Percentiles rank a stretch among this genome's conserved stretches.
Evolutionary conservation across 2,888 invertebrate species (phyloP).

Genomic region (Drosophila antonietae): DNA sequence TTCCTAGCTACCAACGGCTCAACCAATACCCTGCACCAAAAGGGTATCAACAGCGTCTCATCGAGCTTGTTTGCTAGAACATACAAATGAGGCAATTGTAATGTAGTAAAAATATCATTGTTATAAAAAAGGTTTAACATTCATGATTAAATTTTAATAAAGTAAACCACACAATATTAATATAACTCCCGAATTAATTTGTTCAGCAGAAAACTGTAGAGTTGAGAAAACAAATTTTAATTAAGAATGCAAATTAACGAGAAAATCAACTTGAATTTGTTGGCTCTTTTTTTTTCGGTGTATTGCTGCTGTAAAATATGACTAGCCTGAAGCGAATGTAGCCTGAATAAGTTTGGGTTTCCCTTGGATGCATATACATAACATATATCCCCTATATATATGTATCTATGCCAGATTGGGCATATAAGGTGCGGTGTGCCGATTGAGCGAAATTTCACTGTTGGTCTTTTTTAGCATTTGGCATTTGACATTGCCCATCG

Average conservation of each 20-base stretch:
- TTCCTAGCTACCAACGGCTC: slow-evolving; percentile 53
- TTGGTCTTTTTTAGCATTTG: slow-evolving; percentile 51
- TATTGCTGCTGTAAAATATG: background rate
- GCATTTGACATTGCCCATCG: slow-evolving; percentile 77
- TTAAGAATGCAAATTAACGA: background rate
- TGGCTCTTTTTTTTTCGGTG: background rate
- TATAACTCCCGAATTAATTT: too few relatives aligned
- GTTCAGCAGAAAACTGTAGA: too few relatives aligned
- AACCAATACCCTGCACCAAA: slow-evolving; percentile 22
- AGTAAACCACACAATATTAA: too few relatives aligned
- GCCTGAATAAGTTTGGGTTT: background rate
- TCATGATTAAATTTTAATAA: too few relatives aligned
- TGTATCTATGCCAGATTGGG: slow-evolving; percentile 57
- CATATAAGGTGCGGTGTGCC: slow-evolving; percentile 62
- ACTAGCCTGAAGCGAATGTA: background rate
- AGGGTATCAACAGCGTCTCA: background rate
- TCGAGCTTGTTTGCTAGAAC: background rate
- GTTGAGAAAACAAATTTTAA: too few relatives aligned
- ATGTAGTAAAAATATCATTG: too few relatives aligned
- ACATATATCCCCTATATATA: slow-evolving; percentile 16
- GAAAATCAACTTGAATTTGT: background rate
- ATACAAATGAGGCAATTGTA: too few relatives aligned
- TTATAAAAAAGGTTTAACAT: too few relatives aligned
- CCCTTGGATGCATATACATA: background rate
- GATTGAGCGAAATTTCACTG: slow-evolving; percentile 39